Conservation (phyloP, 2,113 vertebrate genomes). For the Microcebus tavaratra region DNA sequence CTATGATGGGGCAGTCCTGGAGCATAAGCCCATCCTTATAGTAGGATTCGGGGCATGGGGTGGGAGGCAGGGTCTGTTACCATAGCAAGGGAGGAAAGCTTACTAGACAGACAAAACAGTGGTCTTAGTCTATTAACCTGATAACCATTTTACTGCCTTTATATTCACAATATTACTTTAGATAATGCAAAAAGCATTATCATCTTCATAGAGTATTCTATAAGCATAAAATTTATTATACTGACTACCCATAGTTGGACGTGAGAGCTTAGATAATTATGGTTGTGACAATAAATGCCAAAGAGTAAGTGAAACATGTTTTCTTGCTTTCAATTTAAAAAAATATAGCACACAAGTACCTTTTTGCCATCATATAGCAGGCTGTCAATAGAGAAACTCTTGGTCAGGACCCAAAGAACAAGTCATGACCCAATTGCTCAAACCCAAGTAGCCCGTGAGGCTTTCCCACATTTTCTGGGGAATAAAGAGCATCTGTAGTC, state of each 20-base stretch:
- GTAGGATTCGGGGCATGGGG: accelerated
- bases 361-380: not conserved
- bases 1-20: not conserved
- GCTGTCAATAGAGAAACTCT: not conserved
- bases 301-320: not conserved
- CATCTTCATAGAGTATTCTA: not conserved
- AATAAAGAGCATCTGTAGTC: not conserved
- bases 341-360: not conserved
- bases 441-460: not conserved
- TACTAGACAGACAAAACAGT: not conserved
- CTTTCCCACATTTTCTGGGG: not conserved
- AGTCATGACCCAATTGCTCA: not conserved
- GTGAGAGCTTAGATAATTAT: not conserved
- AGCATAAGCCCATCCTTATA: not conserved
- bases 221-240: conserved; percentile 33
- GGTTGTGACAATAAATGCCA: not conserved
- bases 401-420: not conserved
- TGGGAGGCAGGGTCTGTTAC: not conserved
- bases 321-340: not conserved
- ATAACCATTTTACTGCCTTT: not conserved
- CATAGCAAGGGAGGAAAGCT: not conserved
- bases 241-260: not conserved
- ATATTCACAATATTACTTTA: not conserved
- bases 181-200: not conserved
- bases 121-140: not conserved